These are phyloP conservation scores for Dinothrombium tinctorium DNA, from an alignment of 1,140 invertebrate species.

Conservation along the genomic window DNA sequence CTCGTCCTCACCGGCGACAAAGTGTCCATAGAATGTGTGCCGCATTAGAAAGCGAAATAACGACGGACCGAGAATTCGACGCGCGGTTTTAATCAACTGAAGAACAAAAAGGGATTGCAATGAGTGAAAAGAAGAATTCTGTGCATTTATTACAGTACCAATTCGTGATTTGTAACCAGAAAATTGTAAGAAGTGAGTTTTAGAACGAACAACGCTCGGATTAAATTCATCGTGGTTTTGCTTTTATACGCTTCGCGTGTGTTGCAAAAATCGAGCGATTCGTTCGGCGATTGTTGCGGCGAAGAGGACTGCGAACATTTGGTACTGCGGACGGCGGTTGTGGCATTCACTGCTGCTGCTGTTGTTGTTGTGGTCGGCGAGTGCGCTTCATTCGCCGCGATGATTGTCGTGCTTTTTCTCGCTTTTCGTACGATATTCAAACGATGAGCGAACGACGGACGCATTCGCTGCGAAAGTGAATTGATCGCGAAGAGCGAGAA, in stretches of 20 bases:
- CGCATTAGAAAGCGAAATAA: conserved; percentile 77
- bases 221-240: conserved; percentile 77
- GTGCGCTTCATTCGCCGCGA: too few relatives aligned
- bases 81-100: conserved; percentile 65
- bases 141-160: conserved; percentile 31
- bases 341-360: too few relatives aligned
- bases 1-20: conserved; percentile 85
- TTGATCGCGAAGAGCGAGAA: too few relatives aligned
- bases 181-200: conserved; percentile 67
- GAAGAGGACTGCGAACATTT: too few relatives aligned
- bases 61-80: conserved; percentile 51
- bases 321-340: too few relatives aligned
- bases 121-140: conserved; percentile 4
- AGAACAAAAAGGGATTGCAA: conserved; percentile 20
- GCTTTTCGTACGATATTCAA: too few relatives aligned
- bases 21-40: conserved; percentile 90
- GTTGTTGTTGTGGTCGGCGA: not conserved
- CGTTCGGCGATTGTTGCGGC: too few relatives aligned
- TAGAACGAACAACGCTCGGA: conserved; percentile 78
- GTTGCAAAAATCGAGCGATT: too few relatives aligned
- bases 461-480: too few relatives aligned
- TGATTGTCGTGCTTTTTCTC: too few relatives aligned
- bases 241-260: conserved; percentile 59
- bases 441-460: too few relatives aligned
- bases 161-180: conserved; percentile 79